Evolutionary conservation across 1,140 invertebrate species (phyloP).

Genomic region (Mylabris phalerata): DNA sequence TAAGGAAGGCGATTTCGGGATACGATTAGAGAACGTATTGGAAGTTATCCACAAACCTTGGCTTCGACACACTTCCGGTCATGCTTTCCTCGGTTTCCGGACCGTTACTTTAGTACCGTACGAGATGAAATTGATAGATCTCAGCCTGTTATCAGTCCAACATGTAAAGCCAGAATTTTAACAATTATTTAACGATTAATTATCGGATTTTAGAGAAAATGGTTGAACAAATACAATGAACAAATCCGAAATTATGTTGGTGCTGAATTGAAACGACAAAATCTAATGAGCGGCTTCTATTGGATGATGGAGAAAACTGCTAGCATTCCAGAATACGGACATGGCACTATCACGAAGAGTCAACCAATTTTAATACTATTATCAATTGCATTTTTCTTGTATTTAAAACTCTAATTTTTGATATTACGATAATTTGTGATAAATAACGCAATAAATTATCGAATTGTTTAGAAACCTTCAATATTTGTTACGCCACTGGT

Average conservation of each 20-base stretch:
- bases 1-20: constrained; percentile 79
- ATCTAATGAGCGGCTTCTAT: constrained; percentile 60
- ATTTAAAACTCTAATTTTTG: too few species aligned
- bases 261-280: constrained; percentile 59
- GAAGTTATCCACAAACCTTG: constrained; percentile 63
- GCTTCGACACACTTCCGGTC: constrained; percentile 42
- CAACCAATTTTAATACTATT: neutral
- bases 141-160: constrained; percentile 63
- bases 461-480: too few species aligned
- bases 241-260: constrained; percentile 63
- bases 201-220: constrained; percentile 53
- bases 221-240: constrained; percentile 73
- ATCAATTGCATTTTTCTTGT: neutral
- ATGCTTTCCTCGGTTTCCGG: constrained; percentile 63
- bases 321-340: constrained; percentile 51
- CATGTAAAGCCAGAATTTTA: constrained; percentile 50
- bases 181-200: neutral
- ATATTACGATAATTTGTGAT: too few species aligned
- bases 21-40: constrained; percentile 87
- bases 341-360: neutral
- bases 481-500: neutral
- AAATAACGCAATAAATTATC: too few species aligned
- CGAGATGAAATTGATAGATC: constrained; percentile 83
- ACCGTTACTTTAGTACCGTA: constrained; percentile 87
- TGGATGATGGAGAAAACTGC: constrained; percentile 77